Base-by-base conservation (phyloP, 2,113 vertebrate genomes). In the Andinoacara biseriatus region DNA sequence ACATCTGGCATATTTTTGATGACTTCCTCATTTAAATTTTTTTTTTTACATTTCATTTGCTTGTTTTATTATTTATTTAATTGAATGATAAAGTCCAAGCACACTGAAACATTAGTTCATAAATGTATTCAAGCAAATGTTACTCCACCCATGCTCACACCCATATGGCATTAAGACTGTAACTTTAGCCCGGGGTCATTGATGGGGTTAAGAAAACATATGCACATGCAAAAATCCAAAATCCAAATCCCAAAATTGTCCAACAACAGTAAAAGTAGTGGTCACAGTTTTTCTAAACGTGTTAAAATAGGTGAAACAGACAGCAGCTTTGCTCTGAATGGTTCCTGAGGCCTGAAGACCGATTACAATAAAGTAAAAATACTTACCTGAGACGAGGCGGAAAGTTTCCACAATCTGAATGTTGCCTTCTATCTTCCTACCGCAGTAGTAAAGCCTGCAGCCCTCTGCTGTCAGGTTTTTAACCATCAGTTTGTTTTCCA, bases 351-450 rank as follows among this genome's bases (percentile, higher is more conserved):
- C 10, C 65, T 20, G 65, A 65, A 1, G 11, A 24, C 1, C 20
- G n/a, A n/a, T n/a, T n/a, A n/a, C 38, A 63, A 20, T 63, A 46
- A 10, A 35, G 22, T 26, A 31, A 46, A 43, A 11, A 8, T 40
- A 22, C 76, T 76, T 26, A 85, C 84, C 10, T 69, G 26, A 5
- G 2, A 59, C 2, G 1, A 82, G 14, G 0, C 1, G 29, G 49
- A 81, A 43, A 8, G 0, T 9, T 0, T 81, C 20, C 22, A 29
- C 7, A 43, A 26, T 59, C 0, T 0, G 1, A 3, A 22, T 3
- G 4, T 0, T 10, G 3, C 1, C 9, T 0, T 0, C 0, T 24
- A 1, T 5, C 33, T 0, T 78, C 10, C 0, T 31, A 2, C 7
- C 74, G 60, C 86, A 87, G 58, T 54, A 78, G 31, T 87, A 87